Base-by-base conservation (phyloP, 2,797 vertebrate species). In the Phoxinus dragarum region DNA sequence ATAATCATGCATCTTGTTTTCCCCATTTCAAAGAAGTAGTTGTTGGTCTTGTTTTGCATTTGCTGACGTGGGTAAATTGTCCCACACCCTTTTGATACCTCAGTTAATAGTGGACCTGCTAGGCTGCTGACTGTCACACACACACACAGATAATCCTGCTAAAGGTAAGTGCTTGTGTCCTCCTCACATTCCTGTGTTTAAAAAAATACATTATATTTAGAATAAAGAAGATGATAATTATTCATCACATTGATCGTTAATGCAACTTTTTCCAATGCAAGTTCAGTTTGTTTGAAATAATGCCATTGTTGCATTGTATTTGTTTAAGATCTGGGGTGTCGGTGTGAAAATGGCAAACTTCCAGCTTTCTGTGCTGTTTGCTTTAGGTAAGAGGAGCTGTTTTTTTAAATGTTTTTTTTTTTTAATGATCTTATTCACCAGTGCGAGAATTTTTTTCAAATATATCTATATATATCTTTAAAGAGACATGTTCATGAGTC, bases 301-400 rank as follows among this genome's bases (percentile, higher is more conserved):
- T 67, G 1, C 19, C 5, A 9, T 36, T 6, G 36, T 12, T 49
- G 16, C 19, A 17, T 10, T 52, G 38, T 80, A 19, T 44, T 2
- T 68, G 42, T 54, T 49, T 75, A 47, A 59, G 40, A n/a, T 73
- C 21, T 38, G 54, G 42, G 73, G 72, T 59, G 21, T n/a, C 42
- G 3, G 59, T 67, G 68, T 75, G 34, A 78, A 54, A 79, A 88
- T 88, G 87, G 44, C 38, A 21, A 34, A 67, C 12, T 36, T 52
- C 59, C 84, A 69, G 12, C 34, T 84, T 42, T 77, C 27, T 6
- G 47, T 49, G 17, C 76, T 88, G 3, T n/a, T 86, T 19, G 44
- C 19, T 71, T 81, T 86, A 34, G 85, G 87, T 86, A 71, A 64
- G 85, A 72, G 14, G 36, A 47, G 59, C 2, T 5, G 3, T 27